Evolutionary conservation across 2,113 vertebrate genomes (phyloP).

Genomic region (Protobothrops flavoviridis): DNA sequence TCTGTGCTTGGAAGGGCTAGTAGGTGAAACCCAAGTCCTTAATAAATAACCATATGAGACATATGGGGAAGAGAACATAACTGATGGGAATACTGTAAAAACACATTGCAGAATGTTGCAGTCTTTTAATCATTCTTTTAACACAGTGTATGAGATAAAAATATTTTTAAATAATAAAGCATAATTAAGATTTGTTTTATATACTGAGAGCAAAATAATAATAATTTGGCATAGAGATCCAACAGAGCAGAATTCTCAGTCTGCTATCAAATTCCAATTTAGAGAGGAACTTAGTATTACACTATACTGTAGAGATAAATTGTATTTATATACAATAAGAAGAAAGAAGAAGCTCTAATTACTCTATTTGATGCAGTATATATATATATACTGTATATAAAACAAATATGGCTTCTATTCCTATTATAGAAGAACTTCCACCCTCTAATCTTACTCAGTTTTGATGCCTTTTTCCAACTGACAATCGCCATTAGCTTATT

Average conservation of each 20-base stretch:
- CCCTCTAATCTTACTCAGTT: neutral
- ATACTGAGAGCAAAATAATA: neutral
- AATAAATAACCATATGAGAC: neutral
- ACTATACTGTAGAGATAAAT: neutral
- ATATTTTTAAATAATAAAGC: neutral
- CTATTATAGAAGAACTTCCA: neutral
- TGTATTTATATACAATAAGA: neutral
- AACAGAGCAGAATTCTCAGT: neutral
- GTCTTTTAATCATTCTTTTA: neutral
- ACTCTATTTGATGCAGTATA: neutral
- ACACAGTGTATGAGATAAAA: neutral
- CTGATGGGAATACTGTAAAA: neutral
- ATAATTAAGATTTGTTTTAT: neutral
- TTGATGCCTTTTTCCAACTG: neutral
- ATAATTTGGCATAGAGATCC: neutral
- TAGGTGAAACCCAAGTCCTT: neutral
- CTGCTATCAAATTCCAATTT: neutral
- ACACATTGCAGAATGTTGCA: neutral
- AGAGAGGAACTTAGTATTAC: neutral
- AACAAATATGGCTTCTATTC: neutral
- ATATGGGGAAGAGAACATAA: neutral
- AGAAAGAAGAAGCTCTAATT: neutral
- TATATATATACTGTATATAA: neutral
- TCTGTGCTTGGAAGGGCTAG: neutral
- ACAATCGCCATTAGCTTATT: neutral